A percentile compares a stretch with the other conserved stretches of the same genome.
These are phyloP conservation scores for Gasteruption jaculator DNA, from an alignment of 2,888 invertebrate species.

Conservation along the genomic window DNA sequence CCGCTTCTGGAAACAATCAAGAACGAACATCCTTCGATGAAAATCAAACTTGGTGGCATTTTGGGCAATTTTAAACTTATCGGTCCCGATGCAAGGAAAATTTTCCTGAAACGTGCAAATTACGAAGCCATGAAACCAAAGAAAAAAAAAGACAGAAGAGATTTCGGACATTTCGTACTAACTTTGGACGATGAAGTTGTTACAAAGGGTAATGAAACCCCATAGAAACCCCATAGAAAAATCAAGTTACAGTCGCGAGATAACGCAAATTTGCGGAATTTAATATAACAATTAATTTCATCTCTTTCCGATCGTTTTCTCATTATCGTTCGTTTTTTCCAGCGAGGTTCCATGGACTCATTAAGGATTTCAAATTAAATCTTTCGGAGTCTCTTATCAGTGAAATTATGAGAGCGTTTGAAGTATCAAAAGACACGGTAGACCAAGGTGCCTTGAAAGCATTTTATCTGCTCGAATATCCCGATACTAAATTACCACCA, in stretches of 20 bases:
- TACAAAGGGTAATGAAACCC: slow-evolving; percentile 33
- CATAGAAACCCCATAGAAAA: too few species aligned
- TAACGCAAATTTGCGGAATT: too few species aligned
- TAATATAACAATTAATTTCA: not conserved
- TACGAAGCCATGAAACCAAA: slow-evolving; percentile 53
- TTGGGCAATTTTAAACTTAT: slow-evolving; percentile 52
- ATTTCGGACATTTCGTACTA: slow-evolving; percentile 53
- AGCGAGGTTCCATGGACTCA: slow-evolving; percentile 45
- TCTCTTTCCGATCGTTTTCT: too few species aligned
- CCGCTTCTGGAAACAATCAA: slow-evolving; percentile 21
- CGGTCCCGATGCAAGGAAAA: slow-evolving; percentile 50
- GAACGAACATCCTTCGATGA: slow-evolving; percentile 32
- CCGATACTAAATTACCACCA: slow-evolving; percentile 43
- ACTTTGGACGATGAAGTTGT: slow-evolving; percentile 41
- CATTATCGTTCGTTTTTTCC: slow-evolving; percentile 14
- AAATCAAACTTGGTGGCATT: slow-evolving; percentile 50
- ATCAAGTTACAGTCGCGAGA: too few species aligned
- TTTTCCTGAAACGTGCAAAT: slow-evolving; percentile 53
- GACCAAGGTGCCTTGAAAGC: slow-evolving; percentile 47
- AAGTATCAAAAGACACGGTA: slow-evolving; percentile 27
- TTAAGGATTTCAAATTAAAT: slow-evolving; percentile 43
- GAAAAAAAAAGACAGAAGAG: slow-evolving; percentile 44
- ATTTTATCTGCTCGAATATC: slow-evolving; percentile 49
- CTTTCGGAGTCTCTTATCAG: slow-evolving; percentile 40
- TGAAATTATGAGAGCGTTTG: slow-evolving; percentile 36